Conservation (phyloP, 2,113 vertebrate species). For the Kryptolebias marmoratus region DNA sequence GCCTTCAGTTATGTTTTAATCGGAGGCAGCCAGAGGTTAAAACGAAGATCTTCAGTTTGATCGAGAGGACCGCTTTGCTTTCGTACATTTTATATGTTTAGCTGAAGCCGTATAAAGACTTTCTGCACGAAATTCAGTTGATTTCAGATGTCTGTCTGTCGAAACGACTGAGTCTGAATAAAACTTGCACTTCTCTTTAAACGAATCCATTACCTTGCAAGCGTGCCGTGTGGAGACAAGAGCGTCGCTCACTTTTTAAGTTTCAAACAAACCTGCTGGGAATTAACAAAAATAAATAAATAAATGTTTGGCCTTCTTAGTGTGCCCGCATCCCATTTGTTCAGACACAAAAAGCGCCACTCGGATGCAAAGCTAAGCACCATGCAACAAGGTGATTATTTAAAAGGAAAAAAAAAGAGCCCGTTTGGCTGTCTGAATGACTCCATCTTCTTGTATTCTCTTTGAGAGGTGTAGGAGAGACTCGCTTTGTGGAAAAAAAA, state of each 20-base stretch:
- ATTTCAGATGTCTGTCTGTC: no score
- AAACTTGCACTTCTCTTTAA: neutral
- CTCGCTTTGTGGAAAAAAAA: constrained; percentile 19
- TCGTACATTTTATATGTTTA: no score
- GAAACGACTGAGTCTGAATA: no score
- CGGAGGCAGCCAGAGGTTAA: no score
- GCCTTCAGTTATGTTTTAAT: no score
- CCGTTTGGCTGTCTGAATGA: constrained; percentile 20
- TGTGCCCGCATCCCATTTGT: constrained; percentile 27
- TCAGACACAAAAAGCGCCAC: constrained; percentile 40
- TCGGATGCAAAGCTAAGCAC: constrained; percentile 35
- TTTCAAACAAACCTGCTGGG: constrained; percentile 25
- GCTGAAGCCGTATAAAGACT: no score
- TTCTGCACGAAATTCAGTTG: no score
- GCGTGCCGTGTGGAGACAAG: constrained; percentile 4
- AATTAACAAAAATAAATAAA: constrained; percentile 12
- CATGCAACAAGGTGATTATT: constrained; percentile 22
- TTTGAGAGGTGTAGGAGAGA: constrained; percentile 17
- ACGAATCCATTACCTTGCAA: constrained; percentile 31
- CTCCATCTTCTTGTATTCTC: constrained; percentile 35
- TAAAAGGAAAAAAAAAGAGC: constrained; percentile 30
- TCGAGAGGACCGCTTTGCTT: no score
- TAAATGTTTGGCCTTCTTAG: constrained; percentile 16
- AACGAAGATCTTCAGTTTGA: no score
- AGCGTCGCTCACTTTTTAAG: constrained; percentile 6